Evolutionary conservation across 1,140 invertebrate species (phyloP).

Genomic region (Helicoverpa zea): DNA sequence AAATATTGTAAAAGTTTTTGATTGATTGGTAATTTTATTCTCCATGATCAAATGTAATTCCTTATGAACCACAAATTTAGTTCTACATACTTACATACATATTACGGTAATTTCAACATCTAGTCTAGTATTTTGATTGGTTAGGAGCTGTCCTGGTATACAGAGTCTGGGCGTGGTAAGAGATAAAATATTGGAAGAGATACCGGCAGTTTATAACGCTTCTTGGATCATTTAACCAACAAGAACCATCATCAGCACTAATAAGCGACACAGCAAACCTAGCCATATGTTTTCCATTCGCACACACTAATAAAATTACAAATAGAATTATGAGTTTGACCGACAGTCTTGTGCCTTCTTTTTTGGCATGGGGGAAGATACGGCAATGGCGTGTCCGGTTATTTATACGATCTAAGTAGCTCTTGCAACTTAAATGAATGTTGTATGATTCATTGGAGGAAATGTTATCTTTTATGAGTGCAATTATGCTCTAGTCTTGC

Average conservation of each 20-base stretch:
- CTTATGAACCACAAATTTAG: constrained; percentile 18
- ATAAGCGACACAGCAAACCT: too few species aligned
- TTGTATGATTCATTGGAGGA: constrained; percentile 20
- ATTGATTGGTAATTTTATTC: too few species aligned
- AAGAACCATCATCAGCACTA: too few species aligned
- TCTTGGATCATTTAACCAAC: too few species aligned
- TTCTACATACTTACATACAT: constrained; percentile 28
- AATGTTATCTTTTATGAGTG: constrained; percentile 31
- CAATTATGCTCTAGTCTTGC: neutral
- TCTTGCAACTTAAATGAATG: constrained; percentile 26
- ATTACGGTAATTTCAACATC: constrained; percentile 7
- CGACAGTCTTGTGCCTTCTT: too few species aligned
- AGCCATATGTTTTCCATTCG: too few species aligned
- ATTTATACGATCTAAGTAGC: too few species aligned
- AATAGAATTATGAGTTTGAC: too few species aligned
- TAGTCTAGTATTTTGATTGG: constrained; percentile 9
- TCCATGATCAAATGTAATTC: constrained; percentile 19
- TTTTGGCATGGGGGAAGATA: too few species aligned
- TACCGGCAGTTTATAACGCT: constrained; percentile 28
- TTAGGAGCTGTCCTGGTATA: neutral
- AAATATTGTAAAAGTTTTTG: too few species aligned
- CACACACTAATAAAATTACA: too few species aligned
- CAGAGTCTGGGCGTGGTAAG: neutral
- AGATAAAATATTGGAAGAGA: constrained; percentile 30
- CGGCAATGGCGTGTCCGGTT: too few species aligned